Evolutionary conservation across 2,113 vertebrate species (phyloP), one percentile per base, ranked within the genome.

Genomic region (Phylloscopus whistleri): DNA sequence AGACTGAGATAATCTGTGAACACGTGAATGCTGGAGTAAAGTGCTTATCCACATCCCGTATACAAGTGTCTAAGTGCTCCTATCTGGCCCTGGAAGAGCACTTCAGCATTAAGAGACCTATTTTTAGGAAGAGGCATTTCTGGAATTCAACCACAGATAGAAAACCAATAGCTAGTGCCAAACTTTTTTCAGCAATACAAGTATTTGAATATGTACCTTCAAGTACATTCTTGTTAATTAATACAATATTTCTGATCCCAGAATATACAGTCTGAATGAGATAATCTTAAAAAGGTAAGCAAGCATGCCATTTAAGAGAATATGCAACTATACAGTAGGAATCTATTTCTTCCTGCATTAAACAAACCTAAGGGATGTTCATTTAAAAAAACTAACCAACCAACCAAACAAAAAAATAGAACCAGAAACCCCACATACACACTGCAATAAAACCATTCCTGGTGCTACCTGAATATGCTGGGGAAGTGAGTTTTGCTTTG

Each of bases 41-140:
- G 78, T 58, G 76, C 46, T 95, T 94, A 96, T 94, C 93, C 60
- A 41, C 26, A 62, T 82, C 81, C 81, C 11, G 0, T n/a, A 41
- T 64, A 37, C 44, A 81, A 95, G 72, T 41, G 82, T 56, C 69
- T 93, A 66, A 96, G 93, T 94, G 88, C 88, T 82, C 77, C 69
- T 95, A 87, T 97, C 95, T 94, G 84, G 68, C 78, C 48, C 80
- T 85, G 92, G 66, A 95, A 94, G 48, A 67, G 68, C 81, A 91
- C 74, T 96, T 94, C 68, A 75, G 68, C 39, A 44, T 84, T 86
- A 76, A 89, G 83, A 92, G 85, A 73, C 37, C 87, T 97, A 97
- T 97, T 96, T 96, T 96, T 96, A 97, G 97, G 67, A 85, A 73
- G 52, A 94, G n/a, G 87, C 60, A 96, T 97, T 92, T 89, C 91